phyloP scores from a whole-genome alignment of 2,888 invertebrate genomes.

The Brachyopa scutellaris region DNA sequence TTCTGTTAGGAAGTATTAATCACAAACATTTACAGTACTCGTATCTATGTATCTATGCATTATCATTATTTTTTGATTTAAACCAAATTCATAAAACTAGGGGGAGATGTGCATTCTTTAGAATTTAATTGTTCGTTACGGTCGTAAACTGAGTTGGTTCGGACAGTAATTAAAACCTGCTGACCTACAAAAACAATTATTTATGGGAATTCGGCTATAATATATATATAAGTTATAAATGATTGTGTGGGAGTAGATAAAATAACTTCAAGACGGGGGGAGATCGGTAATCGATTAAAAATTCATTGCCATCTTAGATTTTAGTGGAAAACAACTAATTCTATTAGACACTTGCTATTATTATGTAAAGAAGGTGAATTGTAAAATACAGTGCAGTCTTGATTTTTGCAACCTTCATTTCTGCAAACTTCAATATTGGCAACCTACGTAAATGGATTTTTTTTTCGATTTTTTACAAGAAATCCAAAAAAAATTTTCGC shows the following conservation, averaged over 20 bases:
- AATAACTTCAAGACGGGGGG: not conserved
- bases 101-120: not conserved
- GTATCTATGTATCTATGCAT: not conserved
- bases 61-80: not conserved
- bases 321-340: not conserved
- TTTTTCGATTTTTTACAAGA: too few species aligned
- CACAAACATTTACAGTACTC: constrained; percentile 7
- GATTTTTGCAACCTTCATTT: too few species aligned
- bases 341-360: not conserved
- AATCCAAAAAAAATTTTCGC: too few species aligned
- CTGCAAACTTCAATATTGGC: too few species aligned
- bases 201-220: constrained; percentile 34
- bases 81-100: not conserved
- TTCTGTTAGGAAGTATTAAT: constrained; percentile 12
- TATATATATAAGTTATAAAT: too few species aligned
- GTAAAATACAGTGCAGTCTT: too few species aligned
- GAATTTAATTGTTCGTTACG: constrained; percentile 28
- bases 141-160: constrained; percentile 54
- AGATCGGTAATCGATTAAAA: not conserved
- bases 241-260: not conserved
- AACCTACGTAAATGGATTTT: too few species aligned
- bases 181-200: constrained; percentile 61
- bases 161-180: constrained; percentile 17
- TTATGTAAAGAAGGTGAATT: not conserved
- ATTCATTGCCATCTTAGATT: not conserved